A percentile compares a stretch with the other conserved stretches of the same genome.
These are phyloP conservation scores for Plebejus argus DNA, from an alignment of 2,888 invertebrate genomes.

Conservation along the genomic window DNA sequence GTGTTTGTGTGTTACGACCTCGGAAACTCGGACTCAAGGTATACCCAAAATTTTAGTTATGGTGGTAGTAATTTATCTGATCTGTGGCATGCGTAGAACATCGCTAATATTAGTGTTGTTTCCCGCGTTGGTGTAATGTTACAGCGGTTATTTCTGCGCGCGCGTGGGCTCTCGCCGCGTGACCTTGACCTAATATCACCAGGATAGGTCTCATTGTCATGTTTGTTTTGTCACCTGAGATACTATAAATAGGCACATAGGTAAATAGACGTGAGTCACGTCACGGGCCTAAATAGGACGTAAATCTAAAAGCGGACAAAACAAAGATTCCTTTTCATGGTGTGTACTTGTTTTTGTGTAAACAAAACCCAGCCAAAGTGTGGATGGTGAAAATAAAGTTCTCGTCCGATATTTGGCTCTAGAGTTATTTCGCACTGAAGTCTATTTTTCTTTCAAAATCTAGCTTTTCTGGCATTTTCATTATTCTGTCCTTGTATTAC, in stretches of 20 bases:
- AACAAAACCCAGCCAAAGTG: no score
- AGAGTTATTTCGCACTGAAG: no score
- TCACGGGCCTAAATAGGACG: background rate
- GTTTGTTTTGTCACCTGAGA: constrained; percentile 30
- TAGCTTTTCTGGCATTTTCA: no score
- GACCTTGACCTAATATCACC: constrained; percentile 66
- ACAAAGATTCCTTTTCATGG: background rate
- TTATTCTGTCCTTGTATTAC: no score
- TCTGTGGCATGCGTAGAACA: background rate
- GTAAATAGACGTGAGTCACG: constrained; percentile 1
- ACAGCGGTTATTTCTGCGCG: constrained; percentile 71
- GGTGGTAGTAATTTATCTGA: background rate
- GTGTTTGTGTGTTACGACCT: constrained; percentile 63
- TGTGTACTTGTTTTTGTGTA: no score
- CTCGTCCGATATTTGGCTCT: no score
- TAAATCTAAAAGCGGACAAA: background rate
- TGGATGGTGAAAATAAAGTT: no score
- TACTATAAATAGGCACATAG: background rate
- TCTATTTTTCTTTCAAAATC: no score
- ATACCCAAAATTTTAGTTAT: constrained; percentile 39
- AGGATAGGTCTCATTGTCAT: constrained; percentile 37
- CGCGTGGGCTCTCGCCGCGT: constrained; percentile 63
- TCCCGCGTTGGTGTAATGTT: constrained; percentile 65
- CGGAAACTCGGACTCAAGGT: constrained; percentile 39
- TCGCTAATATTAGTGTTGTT: constrained; percentile 39